A percentile compares a stretch with the other conserved stretches of the same genome.
phyloP scores from a whole-genome alignment of 2,888 invertebrate genomes.

The Watsonalla binaria region DNA sequence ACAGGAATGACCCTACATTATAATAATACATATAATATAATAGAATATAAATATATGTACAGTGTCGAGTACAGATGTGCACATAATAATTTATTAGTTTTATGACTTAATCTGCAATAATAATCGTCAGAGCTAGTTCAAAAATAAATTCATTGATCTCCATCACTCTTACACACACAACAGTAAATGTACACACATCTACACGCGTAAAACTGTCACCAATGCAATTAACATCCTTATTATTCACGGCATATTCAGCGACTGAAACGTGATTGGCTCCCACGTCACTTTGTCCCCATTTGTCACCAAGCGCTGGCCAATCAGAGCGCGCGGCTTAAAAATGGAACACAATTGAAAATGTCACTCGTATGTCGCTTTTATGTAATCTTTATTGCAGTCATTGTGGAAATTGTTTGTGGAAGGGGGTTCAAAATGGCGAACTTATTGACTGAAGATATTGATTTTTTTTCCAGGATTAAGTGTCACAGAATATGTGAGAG shows the following conservation, averaged over 20 bases:
- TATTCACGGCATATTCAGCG: slow-evolving; percentile 42
- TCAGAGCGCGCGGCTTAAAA: slow-evolving; percentile 42
- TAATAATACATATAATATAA: no score
- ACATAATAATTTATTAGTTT: no score
- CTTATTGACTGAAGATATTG: not conserved
- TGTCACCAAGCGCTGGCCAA: slow-evolving; percentile 73
- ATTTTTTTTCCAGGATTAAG: no score
- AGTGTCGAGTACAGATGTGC: no score
- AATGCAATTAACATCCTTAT: slow-evolving; percentile 33
- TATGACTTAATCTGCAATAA: no score
- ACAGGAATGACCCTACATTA: no score
- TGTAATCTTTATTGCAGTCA: slow-evolving; percentile 39
- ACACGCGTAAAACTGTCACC: slow-evolving; percentile 20
- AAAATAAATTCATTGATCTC: no score
- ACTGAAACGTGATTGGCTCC: slow-evolving; percentile 51
- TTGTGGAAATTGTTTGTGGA: slow-evolving; percentile 14
- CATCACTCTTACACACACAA: not conserved
- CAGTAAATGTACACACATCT: not conserved
- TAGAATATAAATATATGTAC: no score
- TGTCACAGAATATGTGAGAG: no score
- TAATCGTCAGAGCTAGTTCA: no score
- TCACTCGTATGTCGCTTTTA: slow-evolving; percentile 53
- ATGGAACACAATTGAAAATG: slow-evolving; percentile 60
- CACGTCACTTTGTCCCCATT: slow-evolving; percentile 64
- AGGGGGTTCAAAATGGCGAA: slow-evolving; percentile 22